Conservation (phyloP, 2,797 vertebrate species). For the Rhabdophis nuchalis region DNA sequence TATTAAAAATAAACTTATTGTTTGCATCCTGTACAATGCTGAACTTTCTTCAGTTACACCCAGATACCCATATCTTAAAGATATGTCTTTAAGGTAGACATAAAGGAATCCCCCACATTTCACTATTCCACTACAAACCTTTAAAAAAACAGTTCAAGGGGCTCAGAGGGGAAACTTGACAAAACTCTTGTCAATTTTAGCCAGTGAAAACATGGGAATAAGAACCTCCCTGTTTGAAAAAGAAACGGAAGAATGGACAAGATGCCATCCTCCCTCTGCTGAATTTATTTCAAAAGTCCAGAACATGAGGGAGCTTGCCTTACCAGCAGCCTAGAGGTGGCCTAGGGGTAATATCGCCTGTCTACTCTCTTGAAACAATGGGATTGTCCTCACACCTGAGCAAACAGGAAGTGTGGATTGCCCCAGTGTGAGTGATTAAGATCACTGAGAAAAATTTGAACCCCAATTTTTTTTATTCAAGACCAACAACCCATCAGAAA, state of each 20-base stretch:
- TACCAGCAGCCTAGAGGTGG: not conserved
- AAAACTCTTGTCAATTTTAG: not conserved
- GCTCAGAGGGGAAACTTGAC: not conserved
- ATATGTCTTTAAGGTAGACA: not conserved
- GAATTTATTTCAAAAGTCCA: not conserved
- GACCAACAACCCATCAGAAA: not conserved
- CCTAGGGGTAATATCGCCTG: not conserved
- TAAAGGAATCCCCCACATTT: not conserved
- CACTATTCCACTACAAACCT: not conserved
- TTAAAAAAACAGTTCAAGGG: not conserved
- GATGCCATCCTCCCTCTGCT: not conserved
- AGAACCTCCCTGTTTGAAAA: not conserved
- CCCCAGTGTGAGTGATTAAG: not conserved
- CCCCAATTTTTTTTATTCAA: not conserved
- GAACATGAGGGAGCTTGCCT: no score
- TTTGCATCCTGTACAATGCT: not conserved
- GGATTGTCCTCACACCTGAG: not conserved
- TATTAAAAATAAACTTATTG: not conserved
- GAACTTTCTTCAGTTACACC: not conserved
- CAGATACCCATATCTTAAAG: not conserved
- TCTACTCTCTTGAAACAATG: not conserved
- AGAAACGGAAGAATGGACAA: not conserved
- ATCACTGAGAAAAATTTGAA: not conserved
- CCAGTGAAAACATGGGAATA: not conserved
- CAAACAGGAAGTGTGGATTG: not conserved